Base-by-base conservation (phyloP, 2,888 invertebrate species). In the Sesamia inferens region DNA sequence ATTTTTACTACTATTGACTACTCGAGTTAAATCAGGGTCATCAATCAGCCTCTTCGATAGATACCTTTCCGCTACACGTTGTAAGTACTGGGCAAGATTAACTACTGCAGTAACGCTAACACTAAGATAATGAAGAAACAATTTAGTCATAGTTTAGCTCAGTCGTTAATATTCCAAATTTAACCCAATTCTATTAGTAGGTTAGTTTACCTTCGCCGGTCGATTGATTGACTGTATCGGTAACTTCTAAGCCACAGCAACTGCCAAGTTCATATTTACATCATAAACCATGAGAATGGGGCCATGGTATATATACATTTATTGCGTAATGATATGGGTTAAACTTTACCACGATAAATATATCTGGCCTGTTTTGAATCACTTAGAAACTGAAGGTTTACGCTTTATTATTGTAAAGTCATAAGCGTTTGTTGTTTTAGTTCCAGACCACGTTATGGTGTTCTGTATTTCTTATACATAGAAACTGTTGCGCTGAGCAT, bases 251-350 rank as follows among this genome's bases (percentile, higher is more conserved):
- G 22, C 22, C 48, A 11, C 47, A 42, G 22, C 11, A 16, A 58
- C 39, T 74, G 79, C 79, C 76, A 79, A 79, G 55, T 65, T 79
- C 65, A 62, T 79, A 66, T 81, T 69, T 71, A 59, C 72, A 62
- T 31, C 65, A 19, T 71, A 69, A 64, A 67, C 63, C 66, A 69
- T 81, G 47, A 31, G 59, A 67, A 78, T 64, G 58, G 58, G 59
- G 59, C 42, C 54, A 42, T 31, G 62, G 63, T 57, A 67, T 70
- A 57, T 69, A 31, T 59, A 61, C 67, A 31, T 57, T 31, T 31
- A 61, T 76, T 76, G 31, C 55, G 81, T 47, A 54, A 66, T 44
- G n/a, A 71, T 65, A 42, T 54, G 13, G 55, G 62, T 55, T 44
- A 19, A 55, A 76, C 62, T 71, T 79, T 22, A 24, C 48, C 44